Evolutionary conservation across 2,797 vertebrate genomes (phyloP).

Genomic region (Cyclura pinguis): DNA sequence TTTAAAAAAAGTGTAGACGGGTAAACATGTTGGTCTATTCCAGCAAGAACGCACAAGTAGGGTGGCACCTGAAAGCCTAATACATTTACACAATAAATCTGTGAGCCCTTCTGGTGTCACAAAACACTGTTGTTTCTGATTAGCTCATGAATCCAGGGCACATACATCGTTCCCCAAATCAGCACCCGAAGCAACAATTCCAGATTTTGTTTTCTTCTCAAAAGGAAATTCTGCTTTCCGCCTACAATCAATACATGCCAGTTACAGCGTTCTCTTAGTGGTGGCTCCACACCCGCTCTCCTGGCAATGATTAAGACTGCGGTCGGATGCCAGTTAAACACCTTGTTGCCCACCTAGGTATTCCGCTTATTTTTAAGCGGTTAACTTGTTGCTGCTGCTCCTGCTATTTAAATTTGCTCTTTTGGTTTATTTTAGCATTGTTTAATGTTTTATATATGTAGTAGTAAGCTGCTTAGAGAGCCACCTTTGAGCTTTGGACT

Average conservation of each 20-base stretch:
- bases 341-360: background rate
- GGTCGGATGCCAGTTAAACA: background rate
- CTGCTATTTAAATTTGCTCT: background rate
- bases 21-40: background rate
- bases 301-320: background rate
- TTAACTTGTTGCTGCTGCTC: background rate
- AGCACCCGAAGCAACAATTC: background rate
- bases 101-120: background rate
- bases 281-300: too few relatives aligned
- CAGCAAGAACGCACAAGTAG: background rate
- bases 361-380: background rate
- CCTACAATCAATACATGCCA: too few relatives aligned
- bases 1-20: background rate
- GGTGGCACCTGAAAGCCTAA: background rate
- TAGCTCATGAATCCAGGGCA: background rate
- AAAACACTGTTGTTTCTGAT: background rate
- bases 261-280: background rate
- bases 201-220: background rate
- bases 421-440: background rate
- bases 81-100: background rate
- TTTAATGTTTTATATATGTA: background rate
- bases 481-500: too few relatives aligned
- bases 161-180: slow-evolving; percentile 10
- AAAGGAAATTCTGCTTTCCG: background rate
- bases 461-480: background rate